phyloP scores from a whole-genome alignment of 2,797 vertebrate genomes.

The Hyperoplus lanceolatus region DNA sequence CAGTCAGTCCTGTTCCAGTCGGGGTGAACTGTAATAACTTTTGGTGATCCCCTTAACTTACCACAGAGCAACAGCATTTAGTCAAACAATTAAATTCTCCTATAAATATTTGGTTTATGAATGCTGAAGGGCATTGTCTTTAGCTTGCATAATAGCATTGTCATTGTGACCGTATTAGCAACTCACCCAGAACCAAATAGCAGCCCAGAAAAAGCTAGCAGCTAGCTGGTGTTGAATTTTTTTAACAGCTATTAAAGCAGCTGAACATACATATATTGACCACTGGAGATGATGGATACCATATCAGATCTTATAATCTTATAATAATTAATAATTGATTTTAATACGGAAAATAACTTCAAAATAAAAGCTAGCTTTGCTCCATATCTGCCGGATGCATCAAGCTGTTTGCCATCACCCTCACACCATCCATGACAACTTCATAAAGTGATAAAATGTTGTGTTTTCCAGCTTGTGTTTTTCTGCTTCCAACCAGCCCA shows the following conservation, averaged over 20 bases:
- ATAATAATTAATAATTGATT: no score
- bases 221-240: neutral
- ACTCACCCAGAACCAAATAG: neutral
- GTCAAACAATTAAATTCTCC: neutral
- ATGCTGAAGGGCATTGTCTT: neutral
- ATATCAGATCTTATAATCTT: no score
- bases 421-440: neutral
- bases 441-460: neutral
- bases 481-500: neutral
- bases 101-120: neutral
- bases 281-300: neutral
- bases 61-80: neutral
- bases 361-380: neutral
- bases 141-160: neutral
- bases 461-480: neutral
- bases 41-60: neutral
- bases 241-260: neutral
- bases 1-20: neutral
- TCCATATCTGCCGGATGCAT: neutral
- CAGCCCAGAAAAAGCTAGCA: neutral
- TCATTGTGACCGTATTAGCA: neutral
- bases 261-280: neutral
- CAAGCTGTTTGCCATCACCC: neutral
- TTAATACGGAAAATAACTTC: no score
- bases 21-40: neutral